Evolutionary conservation across 2,797 vertebrate genomes (phyloP).

Genomic region (Ctenopoma kingsleyae): DNA sequence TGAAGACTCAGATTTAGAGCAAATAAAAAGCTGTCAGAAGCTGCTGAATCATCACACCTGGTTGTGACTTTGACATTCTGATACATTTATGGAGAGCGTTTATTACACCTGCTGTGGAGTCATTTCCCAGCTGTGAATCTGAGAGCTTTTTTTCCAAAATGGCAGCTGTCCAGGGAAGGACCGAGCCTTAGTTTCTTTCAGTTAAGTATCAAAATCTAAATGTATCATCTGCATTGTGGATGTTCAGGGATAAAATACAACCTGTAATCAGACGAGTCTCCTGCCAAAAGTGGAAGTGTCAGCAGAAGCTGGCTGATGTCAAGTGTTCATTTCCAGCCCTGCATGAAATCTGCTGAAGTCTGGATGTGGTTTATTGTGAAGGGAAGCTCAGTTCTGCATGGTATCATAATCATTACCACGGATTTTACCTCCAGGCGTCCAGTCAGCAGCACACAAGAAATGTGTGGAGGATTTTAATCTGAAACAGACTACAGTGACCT

Average conservation of each 20-base stretch:
- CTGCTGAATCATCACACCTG: conserved; percentile 36
- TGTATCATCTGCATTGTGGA: neutral
- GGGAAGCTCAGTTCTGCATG: neutral
- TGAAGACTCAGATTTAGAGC: conserved; percentile 33
- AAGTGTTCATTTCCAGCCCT: conserved; percentile 2
- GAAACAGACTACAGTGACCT: conserved; percentile 35
- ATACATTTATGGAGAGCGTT: conserved; percentile 23
- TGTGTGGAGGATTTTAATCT: conserved; percentile 35
- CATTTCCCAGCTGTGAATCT: neutral
- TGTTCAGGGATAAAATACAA: conserved; percentile 2
- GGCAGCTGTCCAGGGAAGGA: neutral
- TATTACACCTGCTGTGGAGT: conserved; percentile 16
- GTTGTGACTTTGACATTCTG: neutral
- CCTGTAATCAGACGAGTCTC: neutral
- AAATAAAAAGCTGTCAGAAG: conserved; percentile 26
- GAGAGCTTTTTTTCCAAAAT: neutral
- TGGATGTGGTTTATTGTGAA: conserved; percentile 19
- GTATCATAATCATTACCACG: neutral
- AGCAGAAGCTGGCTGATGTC: neutral
- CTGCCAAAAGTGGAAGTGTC: conserved; percentile 8
- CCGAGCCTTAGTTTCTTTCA: too few species aligned
- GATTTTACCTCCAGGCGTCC: conserved; percentile 12
- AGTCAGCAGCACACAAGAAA: neutral
- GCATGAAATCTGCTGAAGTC: conserved; percentile 5
- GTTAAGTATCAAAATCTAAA: neutral